These are phyloP conservation scores for Aphyosemion australe DNA, from an alignment of 2,113 vertebrate genomes.

Conservation along the genomic window DNA sequence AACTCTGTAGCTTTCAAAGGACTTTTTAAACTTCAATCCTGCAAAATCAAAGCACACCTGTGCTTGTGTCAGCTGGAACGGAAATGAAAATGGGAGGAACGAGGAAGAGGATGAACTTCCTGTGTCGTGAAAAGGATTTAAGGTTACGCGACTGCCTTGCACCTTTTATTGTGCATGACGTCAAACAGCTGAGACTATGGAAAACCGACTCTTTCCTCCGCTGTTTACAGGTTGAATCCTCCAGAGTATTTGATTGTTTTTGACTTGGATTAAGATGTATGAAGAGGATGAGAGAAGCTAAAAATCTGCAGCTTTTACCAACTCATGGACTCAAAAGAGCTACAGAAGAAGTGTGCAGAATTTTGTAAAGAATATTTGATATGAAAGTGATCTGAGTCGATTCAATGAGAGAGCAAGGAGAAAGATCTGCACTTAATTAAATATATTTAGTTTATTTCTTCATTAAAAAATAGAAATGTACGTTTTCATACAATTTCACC, in stretches of 20 bases:
- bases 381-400: conserved; percentile 12
- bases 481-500: no score
- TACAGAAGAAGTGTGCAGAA: conserved; percentile 11
- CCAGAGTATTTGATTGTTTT: conserved; percentile 19
- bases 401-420: not conserved
- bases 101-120: conserved; percentile 14
- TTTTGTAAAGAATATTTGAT: conserved; percentile 45
- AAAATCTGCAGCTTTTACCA: conserved; percentile 25
- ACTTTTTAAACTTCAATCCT: not conserved
- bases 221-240: conserved; percentile 22
- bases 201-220: conserved; percentile 20
- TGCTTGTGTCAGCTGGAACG: not conserved
- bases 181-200: conserved; percentile 39
- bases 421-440: no score
- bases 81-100: conserved; percentile 18
- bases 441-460: conserved; percentile 2
- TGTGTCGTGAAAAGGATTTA: conserved; percentile 17
- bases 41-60: conserved; percentile 3
- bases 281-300: conserved; percentile 8
- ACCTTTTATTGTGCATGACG: conserved; percentile 10
- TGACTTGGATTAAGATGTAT: conserved; percentile 56
- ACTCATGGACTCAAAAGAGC: conserved; percentile 21
- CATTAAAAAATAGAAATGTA: no score
- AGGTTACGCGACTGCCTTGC: conserved; percentile 26
- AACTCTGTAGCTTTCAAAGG: conserved; percentile 79